A percentile compares a stretch with the other conserved stretches of the same genome.
These are phyloP conservation scores for Terrapene triunguis DNA, from an alignment of 2,113 vertebrate species.

Conservation along the genomic window DNA sequence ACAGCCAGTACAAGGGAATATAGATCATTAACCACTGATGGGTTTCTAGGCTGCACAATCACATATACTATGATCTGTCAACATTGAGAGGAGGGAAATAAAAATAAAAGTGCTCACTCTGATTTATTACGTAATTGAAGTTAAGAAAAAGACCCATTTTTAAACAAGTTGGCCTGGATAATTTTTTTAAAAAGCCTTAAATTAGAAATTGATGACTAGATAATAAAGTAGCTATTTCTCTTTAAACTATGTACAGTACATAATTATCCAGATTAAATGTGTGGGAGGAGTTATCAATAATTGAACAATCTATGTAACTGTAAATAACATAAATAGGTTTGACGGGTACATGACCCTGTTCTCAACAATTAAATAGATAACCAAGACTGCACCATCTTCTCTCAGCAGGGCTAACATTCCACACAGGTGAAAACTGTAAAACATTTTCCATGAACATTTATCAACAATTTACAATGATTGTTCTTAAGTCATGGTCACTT, in stretches of 20 bases:
- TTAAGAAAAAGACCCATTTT: background rate
- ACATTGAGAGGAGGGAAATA: background rate
- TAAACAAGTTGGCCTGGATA: rapidly evolving
- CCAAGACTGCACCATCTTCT: too few species aligned
- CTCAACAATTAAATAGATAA: background rate
- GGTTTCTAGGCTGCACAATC: background rate
- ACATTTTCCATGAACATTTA: background rate
- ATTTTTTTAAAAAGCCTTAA: background rate
- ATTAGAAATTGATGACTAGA: background rate
- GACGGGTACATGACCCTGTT: background rate
- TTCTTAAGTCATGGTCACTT: background rate
- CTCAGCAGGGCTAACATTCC: background rate
- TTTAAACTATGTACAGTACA: background rate
- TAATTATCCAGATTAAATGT: background rate
- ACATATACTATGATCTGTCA: background rate
- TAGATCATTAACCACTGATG: background rate
- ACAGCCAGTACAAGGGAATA: background rate
- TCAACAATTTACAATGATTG: background rate
- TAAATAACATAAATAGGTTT: background rate
- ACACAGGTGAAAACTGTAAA: background rate
- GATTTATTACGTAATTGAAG: background rate
- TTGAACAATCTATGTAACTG: background rate
- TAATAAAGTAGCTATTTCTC: background rate
- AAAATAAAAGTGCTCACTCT: background rate
- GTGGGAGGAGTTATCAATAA: background rate